Base-by-base conservation (phyloP, 1,140 invertebrate species). In the Drosophila arizonae region DNA sequence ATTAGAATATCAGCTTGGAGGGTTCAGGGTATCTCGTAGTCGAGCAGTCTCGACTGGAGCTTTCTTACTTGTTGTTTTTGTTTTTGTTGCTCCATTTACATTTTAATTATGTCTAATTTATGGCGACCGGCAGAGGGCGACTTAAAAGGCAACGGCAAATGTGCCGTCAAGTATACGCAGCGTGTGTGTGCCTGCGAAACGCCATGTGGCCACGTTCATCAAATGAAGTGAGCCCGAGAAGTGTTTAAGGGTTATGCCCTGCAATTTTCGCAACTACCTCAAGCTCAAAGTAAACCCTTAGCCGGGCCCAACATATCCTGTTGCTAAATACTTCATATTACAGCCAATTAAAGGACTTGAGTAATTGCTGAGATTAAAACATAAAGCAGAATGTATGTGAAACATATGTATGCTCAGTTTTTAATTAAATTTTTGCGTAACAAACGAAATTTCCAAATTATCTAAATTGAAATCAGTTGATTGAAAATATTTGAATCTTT, bases 61-160 rank as follows among this genome's bases (percentile, higher is more conserved):
- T n/a, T n/a, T n/a, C n/a, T n/a, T n/a, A n/a, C n/a, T n/a, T n/a
- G n/a, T n/a, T n/a, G n/a, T n/a, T n/a, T 62, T 28, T 58, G 45
- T 61, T 45, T 50, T 51, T 57, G 62, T 63, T 69, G 76, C 54
- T 65, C 70, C 70, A 81, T 74, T 81, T 75, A 81, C 74, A 86
- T 81, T 81, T 85, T 78, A 86, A 81, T 86, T 78, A 87, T 64
- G 57, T 63, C 60, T 78, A 76, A 87, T 87, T 87, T 87, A 85
- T 78, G 70, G 62, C 77, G 63, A 63, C 58, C 77, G 67, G 60
- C 52, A 70, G 70, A 64, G 54, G 65, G 68, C 43, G 64, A 73
- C 67, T 70, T 43, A 41, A 76, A 77, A 51, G 69, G 60, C 51
- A 68, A 50, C 50, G 17, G 50, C 41, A 58, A 68, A 61, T 68